These are phyloP conservation scores for Heliconius ismenius DNA, from an alignment of 2,888 invertebrate species.

Conservation along the genomic window DNA sequence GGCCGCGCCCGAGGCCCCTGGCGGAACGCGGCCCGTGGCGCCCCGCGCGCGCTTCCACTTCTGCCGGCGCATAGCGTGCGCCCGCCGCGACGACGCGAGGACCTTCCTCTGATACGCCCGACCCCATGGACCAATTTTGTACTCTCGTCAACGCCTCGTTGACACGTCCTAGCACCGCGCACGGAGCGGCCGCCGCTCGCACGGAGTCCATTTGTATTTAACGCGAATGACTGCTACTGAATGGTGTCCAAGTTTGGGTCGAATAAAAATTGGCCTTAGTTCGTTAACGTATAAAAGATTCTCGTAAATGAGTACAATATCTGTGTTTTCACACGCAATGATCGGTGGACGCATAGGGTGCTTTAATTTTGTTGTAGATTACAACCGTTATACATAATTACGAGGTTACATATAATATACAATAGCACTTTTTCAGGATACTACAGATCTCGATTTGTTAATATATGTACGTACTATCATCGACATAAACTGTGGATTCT, in stretches of 20 bases:
- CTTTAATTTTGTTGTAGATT: slow-evolving; percentile 73
- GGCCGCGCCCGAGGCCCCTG: slow-evolving; percentile 48
- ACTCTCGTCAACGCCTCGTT: slow-evolving; percentile 70
- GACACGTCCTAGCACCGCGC: slow-evolving; percentile 68
- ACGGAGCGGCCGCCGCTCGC: slow-evolving; percentile 58
- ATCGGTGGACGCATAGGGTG: slow-evolving; percentile 73
- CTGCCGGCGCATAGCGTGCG: slow-evolving; percentile 70
- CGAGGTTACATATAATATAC: slow-evolving; percentile 56
- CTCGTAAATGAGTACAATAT: slow-evolving; percentile 39
- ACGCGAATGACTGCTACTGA: slow-evolving; percentile 57
- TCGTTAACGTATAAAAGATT: slow-evolving; percentile 41
- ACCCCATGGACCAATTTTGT: slow-evolving; percentile 77
- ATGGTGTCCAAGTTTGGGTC: slow-evolving; percentile 59
- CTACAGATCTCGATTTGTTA: slow-evolving; percentile 40
- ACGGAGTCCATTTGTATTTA: slow-evolving; percentile 69
- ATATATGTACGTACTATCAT: slow-evolving; percentile 29
- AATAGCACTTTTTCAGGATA: slow-evolving; percentile 64
- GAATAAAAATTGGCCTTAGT: slow-evolving; percentile 49
- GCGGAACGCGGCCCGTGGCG: slow-evolving; percentile 53
- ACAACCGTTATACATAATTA: slow-evolving; percentile 61
- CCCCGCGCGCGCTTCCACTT: slow-evolving; percentile 71
- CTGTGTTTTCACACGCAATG: slow-evolving; percentile 51
- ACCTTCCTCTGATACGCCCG: slow-evolving; percentile 70
- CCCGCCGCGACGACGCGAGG: slow-evolving; percentile 67
- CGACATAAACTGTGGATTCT: slow-evolving; percentile 29